Conservation (phyloP, 2,113 vertebrate genomes). For the Shinisaurus crocodilurus region DNA sequence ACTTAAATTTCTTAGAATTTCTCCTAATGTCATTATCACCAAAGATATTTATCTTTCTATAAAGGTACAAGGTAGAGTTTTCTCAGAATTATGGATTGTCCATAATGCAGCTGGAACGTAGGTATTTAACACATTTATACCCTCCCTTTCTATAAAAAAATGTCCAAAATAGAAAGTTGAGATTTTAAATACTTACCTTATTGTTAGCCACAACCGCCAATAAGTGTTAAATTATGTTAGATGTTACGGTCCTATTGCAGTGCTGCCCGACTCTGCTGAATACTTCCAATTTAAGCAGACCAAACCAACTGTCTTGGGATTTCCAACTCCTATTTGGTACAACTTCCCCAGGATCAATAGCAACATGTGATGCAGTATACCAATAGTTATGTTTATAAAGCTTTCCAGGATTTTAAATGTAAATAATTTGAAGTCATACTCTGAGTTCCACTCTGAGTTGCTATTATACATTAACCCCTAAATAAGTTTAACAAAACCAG, state of each 20-base stretch:
- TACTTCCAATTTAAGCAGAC: neutral
- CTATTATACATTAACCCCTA: constrained; percentile 47
- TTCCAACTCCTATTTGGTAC: constrained; percentile 29
- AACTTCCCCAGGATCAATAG: constrained; percentile 14
- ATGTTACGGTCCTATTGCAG: constrained; percentile 4
- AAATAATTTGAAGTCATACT: constrained; percentile 1
- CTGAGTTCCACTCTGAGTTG: neutral
- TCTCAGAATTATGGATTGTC: neutral
- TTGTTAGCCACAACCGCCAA: neutral
- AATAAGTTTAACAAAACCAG: constrained; percentile 39
- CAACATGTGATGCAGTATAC: neutral
- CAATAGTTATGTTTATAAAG: neutral
- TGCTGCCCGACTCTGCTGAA: neutral
- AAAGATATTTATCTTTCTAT: neutral
- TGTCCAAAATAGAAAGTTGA: neutral
- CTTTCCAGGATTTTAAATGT: constrained; percentile 4
- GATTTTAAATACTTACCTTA: neutral
- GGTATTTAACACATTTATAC: neutral
- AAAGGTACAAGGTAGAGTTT: neutral
- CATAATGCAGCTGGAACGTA: neutral
- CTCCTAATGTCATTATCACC: neutral
- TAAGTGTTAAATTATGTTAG: constrained; percentile 23
- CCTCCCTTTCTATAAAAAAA: neutral
- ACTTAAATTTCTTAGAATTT: neutral
- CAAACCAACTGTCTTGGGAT: neutral